phyloP scores from a whole-genome alignment of 2,113 vertebrate species.

The Brachirus orientalis region DNA sequence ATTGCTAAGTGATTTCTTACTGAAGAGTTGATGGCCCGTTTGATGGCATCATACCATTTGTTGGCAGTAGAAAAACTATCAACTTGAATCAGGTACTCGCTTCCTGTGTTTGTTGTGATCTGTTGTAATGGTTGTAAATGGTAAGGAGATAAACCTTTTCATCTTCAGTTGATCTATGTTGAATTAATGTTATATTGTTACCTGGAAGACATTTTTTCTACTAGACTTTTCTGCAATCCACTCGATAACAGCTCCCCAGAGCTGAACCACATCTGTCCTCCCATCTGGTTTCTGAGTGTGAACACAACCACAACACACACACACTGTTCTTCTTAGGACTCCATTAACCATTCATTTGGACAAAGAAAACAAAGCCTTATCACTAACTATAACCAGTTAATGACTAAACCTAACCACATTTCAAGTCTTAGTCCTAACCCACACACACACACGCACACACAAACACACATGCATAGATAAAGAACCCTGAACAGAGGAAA shows the following conservation, averaged over 20 bases:
- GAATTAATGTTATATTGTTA: conserved; percentile 4
- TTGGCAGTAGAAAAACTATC: conserved; percentile 43
- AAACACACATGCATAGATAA: no score
- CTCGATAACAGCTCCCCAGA: conserved; percentile 44
- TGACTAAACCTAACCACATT: no score
- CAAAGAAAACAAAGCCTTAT: no score
- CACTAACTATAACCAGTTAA: no score
- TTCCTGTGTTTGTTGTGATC: conserved; percentile 64
- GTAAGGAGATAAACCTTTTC: no score
- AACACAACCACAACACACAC: no score
- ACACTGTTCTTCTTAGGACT: no score
- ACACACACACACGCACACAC: no score
- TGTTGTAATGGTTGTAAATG: conserved; percentile 7
- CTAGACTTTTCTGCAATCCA: conserved; percentile 64
- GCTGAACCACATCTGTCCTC: conserved; percentile 46
- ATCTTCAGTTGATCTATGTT: background rate
- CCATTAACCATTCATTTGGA: no score
- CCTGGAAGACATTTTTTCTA: conserved; percentile 68
- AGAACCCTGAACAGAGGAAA: no score
- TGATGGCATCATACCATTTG: conserved; percentile 53
- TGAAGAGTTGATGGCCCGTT: conserved; percentile 16
- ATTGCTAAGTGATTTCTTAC: conserved; percentile 33
- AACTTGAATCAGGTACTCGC: conserved; percentile 59
- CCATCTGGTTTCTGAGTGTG: conserved; percentile 49
- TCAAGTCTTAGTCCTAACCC: no score